These are phyloP conservation scores for Trichogramma evanescens DNA, from an alignment of 2,888 invertebrate genomes.

Conservation along the genomic window DNA sequence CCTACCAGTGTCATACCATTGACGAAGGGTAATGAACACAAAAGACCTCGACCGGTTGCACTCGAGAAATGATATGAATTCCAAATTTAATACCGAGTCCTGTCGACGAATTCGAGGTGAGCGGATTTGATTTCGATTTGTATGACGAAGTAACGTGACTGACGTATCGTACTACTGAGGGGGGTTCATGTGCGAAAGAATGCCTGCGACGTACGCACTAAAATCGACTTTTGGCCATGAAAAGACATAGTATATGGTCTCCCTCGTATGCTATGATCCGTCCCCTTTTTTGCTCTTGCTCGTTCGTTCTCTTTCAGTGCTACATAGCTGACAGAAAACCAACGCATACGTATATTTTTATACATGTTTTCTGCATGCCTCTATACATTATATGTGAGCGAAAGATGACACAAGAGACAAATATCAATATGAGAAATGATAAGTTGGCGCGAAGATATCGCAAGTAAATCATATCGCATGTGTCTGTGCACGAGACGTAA, in stretches of 20 bases:
- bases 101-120: too few relatives aligned
- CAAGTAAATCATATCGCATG: too few relatives aligned
- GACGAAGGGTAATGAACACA: not conserved
- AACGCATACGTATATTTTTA: not conserved
- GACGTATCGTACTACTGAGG: not conserved
- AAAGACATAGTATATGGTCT: not conserved
- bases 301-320: not conserved
- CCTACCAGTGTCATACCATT: not conserved
- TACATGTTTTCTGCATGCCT: not conserved
- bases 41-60: not conserved
- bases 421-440: not conserved
- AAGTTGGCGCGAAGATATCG: not conserved
- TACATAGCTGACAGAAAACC: conserved; percentile 7
- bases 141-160: conserved; percentile 3
- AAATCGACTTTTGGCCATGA: conserved; percentile 11
- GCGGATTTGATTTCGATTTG: not conserved
- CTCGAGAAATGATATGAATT: not conserved
- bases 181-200: not conserved
- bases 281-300: not conserved
- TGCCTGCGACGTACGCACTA: not conserved
- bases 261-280: too few relatives aligned
- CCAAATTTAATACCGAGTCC: not conserved
- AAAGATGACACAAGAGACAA: not conserved
- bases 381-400: not conserved
- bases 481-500: too few relatives aligned